Base-by-base conservation (phyloP, 2,797 vertebrate species). In the Ficedula albicollis region DNA sequence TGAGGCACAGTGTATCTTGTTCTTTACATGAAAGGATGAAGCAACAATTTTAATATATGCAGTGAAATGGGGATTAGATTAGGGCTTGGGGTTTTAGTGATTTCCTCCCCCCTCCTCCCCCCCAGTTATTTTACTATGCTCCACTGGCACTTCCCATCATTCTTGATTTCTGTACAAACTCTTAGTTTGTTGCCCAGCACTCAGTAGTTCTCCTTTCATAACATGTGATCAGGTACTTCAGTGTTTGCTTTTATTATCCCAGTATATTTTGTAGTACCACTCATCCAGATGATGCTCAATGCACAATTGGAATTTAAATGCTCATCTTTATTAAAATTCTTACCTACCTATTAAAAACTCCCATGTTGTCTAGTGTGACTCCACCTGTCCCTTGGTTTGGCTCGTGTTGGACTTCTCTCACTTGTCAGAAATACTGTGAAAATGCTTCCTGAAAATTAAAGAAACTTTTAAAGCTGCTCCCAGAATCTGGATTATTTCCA, bases 1-100 rank as follows among this genome's bases (percentile, higher is more conserved):
- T 51, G 43, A 63, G 38, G 21, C 8, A 0, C 3, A 1, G 3
- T 49, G 0, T 22, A 10, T 46, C 11, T 67, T 58, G 16, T 34
- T 68, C 23, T 43, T 84, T 60, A 66, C 0, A 0, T 27, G 21
- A 41, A 29, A 15, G 10, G 56, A 60, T 66, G 36, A 69, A 91
- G 41, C 26, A 79, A 60, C 39, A 29, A 0, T 80, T 75, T 38
- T 38, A 30, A n/a, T 39, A 20, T 22, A 14, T 30, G n/a, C 34
- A 84, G 15, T 58, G 86, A 90, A 87, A 68, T 39, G n/a, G n/a
- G 20, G 25, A 68, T 89, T 83, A 72, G n/a, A 39, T 26, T 72
- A 2, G 23, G 19, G 15, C 38, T 60, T 76, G 48, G 1, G 2
- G 20, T 70, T 85, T 19, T 51, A 23, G 14, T 32, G 10, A 55